phyloP scores from a whole-genome alignment of 2,797 vertebrate genomes.

The Myotis daubentonii region DNA sequence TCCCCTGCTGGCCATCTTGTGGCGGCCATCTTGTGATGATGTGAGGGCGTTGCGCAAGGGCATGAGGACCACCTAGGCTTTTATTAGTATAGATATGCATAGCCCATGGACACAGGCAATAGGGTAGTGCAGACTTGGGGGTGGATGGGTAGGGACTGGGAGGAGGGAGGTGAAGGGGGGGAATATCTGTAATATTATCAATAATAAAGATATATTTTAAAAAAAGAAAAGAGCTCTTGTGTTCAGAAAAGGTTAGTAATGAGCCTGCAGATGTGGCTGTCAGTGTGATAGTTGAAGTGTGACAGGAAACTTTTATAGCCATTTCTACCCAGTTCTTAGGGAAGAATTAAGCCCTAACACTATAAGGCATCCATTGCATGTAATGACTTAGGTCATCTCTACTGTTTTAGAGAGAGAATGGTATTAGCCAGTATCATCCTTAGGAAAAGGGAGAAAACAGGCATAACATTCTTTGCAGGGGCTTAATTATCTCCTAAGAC shows the following conservation, averaged over 20 bases:
- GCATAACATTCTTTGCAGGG: not conserved
- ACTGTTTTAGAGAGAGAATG: not conserved
- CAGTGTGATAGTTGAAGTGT: not conserved
- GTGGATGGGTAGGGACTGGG: too few species aligned
- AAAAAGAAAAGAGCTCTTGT: not conserved
- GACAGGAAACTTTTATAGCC: not conserved
- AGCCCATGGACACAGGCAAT: too few species aligned
- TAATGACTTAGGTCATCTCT: not conserved
- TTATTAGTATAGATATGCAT: too few species aligned
- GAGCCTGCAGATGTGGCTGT: too few species aligned
- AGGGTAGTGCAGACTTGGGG: too few species aligned
- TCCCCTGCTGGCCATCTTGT: too few species aligned
- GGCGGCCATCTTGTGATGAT: too few species aligned
- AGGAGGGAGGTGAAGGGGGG: too few species aligned
- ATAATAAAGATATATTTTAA: too few species aligned
- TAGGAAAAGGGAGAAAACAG: not conserved
- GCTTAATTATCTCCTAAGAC: not conserved
- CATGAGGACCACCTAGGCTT: too few species aligned
- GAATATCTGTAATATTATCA: too few species aligned
- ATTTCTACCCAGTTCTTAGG: not conserved
- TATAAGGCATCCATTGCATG: not conserved
- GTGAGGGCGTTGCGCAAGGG: too few species aligned
- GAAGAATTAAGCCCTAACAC: not conserved
- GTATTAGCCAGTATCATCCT: not conserved
- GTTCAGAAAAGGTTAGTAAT: not conserved